Evolutionary conservation across 2,888 invertebrate genomes (phyloP).

Genomic region (Standfussiana lucernea): DNA sequence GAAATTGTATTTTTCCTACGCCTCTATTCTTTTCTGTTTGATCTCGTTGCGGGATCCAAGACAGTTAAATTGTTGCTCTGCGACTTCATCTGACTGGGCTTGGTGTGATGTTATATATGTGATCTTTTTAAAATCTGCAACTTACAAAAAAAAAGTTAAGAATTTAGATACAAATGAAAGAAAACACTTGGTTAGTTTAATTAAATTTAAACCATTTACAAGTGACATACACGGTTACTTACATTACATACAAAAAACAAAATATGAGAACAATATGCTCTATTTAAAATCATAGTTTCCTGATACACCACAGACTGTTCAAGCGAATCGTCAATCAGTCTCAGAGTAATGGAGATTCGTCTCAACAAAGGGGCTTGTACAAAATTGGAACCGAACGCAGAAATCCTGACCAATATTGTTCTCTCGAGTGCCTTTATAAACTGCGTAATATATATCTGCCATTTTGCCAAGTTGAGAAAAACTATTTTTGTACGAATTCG

Average conservation of each 20-base stretch:
- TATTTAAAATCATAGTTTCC: not conserved
- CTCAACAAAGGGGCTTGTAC: conserved; percentile 18
- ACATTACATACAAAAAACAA: not conserved
- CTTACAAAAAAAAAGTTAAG: too few species aligned
- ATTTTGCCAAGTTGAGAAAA: conserved; percentile 13
- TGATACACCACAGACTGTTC: not conserved
- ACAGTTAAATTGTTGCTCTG: too few species aligned
- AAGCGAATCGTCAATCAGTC: conserved; percentile 20
- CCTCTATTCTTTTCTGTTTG: too few species aligned
- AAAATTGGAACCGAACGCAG: conserved; percentile 29
- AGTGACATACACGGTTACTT: too few species aligned
- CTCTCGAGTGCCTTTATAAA: conserved; percentile 29
- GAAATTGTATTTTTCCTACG: too few species aligned
- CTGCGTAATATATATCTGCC: conserved; percentile 22
- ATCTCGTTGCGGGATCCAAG: too few species aligned
- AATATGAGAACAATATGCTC: not conserved
- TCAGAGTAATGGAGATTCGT: conserved; percentile 26
- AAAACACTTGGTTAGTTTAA: too few species aligned
- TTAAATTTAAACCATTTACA: too few species aligned
- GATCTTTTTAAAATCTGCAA: too few species aligned
- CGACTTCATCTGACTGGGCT: too few species aligned
- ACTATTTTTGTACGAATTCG: conserved; percentile 1
- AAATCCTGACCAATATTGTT: conserved; percentile 34
- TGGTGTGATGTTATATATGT: too few species aligned
- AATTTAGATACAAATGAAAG: too few species aligned